These are phyloP conservation scores for Rhamphomyia laevipes DNA, from an alignment of 2,888 invertebrate genomes.

Conservation along the genomic window DNA sequence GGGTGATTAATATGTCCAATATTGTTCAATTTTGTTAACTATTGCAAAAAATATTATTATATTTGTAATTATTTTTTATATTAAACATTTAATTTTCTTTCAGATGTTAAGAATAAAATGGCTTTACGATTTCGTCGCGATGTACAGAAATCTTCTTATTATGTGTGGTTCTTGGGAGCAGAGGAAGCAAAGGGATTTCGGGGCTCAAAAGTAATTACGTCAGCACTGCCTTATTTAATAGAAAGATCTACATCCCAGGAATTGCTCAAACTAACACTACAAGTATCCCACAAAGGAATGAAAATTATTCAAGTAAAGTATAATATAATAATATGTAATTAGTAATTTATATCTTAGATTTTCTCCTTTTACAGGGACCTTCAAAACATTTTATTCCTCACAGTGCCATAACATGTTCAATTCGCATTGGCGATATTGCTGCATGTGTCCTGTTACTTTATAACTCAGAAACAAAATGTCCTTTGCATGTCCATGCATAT, in stretches of 20 bases:
- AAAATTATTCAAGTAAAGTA: slow-evolving; percentile 72
- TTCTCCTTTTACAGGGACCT: slow-evolving; percentile 38
- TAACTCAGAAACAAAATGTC: slow-evolving; percentile 88
- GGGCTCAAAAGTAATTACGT: slow-evolving; percentile 74
- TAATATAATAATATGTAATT: neutral
- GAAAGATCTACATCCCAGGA: slow-evolving; percentile 76
- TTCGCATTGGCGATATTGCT: slow-evolving; percentile 84
- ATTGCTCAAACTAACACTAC: slow-evolving; percentile 81
- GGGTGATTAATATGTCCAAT: too few species aligned
- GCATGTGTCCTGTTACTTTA: slow-evolving; percentile 86
- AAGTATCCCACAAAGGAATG: slow-evolving; percentile 84
- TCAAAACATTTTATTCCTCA: slow-evolving; percentile 92
- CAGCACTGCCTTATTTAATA: slow-evolving; percentile 73
- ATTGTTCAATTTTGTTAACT: too few species aligned
- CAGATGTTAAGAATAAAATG: slow-evolving; percentile 41
- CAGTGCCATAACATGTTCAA: slow-evolving; percentile 83
- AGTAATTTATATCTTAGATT: neutral
- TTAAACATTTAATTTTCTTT: too few species aligned
- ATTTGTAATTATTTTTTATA: too few species aligned
- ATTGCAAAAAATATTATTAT: too few species aligned
- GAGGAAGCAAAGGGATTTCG: slow-evolving; percentile 83
- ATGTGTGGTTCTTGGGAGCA: slow-evolving; percentile 91
- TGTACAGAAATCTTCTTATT: slow-evolving; percentile 82
- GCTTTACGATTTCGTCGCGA: slow-evolving; percentile 72
- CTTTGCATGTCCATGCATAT: slow-evolving; percentile 90